Evolutionary conservation across 2,797 vertebrate species (phyloP), one percentile per base, ranked within the genome.

Genomic region (Centropyge bicolor): DNA sequence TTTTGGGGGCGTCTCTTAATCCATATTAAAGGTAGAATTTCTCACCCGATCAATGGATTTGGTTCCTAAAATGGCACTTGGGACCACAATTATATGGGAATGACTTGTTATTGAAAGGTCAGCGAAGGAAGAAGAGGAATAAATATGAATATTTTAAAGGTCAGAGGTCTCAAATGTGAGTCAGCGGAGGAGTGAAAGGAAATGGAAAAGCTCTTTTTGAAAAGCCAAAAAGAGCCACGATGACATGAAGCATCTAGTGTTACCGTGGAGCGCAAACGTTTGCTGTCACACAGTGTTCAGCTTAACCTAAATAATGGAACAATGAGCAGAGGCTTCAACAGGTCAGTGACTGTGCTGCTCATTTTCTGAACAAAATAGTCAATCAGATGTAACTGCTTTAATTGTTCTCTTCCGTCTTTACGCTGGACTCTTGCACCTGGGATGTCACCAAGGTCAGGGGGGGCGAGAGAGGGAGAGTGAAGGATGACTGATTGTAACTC

Each of bases 101-200:
- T 76, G 64, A 84, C 77, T 84, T 84, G 82, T 91, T 83, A 40
- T 70, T 19, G 82, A 90, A 92, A 92, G 89, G 90, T 90, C 81
- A 77, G 22, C 41, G 73, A 73, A 46, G 52, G 70, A 79, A 62
- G 31, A 81, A 74, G 67, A 31, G 52, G 38, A 81, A 83, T 76
- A 84, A 70, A 86, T 70, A 85, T 69, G 70, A 82, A 78, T 77
- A 70, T 86, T 84, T 59, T 72, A 91, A 91, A 91, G 86, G 80
- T 86, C 84, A 85, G 62, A 76, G 81, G 74, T 75, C 74, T 83
- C 27, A 64, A 31, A 68, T 76, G 31, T 40, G 51, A 78, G 67
- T 66, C 14, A 74, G 64, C 20, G 1, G 17, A 60, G 19, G 38
- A 51, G n/a, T 41, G 35, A 49, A 66, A 54, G 11, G 5, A 62